Evolutionary conservation across 2,888 invertebrate genomes (phyloP), one percentile per base, ranked within the genome.

Genomic region (Phoenoteleia sp.): DNA sequence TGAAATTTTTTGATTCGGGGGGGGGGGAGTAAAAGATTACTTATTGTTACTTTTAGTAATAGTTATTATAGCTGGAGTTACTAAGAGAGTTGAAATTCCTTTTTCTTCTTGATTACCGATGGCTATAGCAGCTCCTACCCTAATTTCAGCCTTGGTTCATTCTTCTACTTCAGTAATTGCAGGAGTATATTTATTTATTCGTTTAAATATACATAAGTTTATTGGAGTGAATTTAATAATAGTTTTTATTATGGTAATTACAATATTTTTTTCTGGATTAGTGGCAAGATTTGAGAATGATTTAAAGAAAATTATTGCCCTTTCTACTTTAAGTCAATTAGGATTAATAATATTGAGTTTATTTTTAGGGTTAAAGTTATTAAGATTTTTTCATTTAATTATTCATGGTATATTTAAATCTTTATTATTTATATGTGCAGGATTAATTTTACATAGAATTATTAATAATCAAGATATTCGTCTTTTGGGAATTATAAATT

Each of bases 21-120:
- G n/a, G n/a, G n/a, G n/a, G n/a, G n/a, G n/a, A n/a, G 94, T 94
- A 93, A 19, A 54, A 71, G 23, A 19, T 88, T 66, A 77, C 86
- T 6, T 75, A 92, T 82, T 58, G 94, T 56, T 74, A 75, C n/a
- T 91, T 60, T 71, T 90, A 36, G n/a, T n/a, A n/a, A 75, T 94
- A 76, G 64, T 94, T 42, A 71, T 94, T 45, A 64, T 95, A 19
- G 96, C 96, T 0, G 95, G 95, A 67, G 95, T 96, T 94, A 97
- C 97, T 81, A 97, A 97, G 94, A 97, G 97, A 88, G 97, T 97
- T 91, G 97, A 97, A 94, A 95, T 97, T 95, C 97, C 97, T 56
- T 97, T 97, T 96, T 96, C 96, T 84, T 95, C 96, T 54, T 97
- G 97, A 89, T 93, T 97, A 60, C 97, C 97, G 0, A 96, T 96